Conservation (phyloP, 2,113 vertebrate species). For the Pampusana beccarii region DNA sequence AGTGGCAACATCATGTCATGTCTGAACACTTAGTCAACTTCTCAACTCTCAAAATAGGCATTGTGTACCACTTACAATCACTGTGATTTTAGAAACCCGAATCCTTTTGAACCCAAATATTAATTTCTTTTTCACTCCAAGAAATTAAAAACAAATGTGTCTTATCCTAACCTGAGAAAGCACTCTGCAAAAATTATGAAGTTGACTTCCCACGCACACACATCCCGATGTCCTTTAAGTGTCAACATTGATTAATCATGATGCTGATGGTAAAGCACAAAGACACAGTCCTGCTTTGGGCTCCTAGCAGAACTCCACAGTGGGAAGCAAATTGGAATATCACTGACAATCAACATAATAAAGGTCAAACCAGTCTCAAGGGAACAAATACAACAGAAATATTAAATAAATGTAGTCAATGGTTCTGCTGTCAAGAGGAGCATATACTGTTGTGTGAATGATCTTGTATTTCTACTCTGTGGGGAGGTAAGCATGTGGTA, state of each 20-base stretch:
- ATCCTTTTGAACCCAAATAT: background rate
- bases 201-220: background rate
- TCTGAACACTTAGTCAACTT: background rate
- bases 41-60: fast-evolving
- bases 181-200: background rate
- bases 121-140: background rate
- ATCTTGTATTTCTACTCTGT: background rate
- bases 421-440: background rate
- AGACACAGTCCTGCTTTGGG: background rate
- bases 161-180: background rate
- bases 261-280: background rate
- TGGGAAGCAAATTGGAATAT: background rate
- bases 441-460: background rate
- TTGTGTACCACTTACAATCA: background rate
- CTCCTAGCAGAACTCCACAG: background rate
- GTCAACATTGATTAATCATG: background rate
- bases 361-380: background rate
- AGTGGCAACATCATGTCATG: background rate
- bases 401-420: background rate
- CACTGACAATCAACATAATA: background rate
- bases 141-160: background rate
- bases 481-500: background rate
- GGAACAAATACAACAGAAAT: background rate
- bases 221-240: background rate
- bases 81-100: background rate